phyloP scores from a whole-genome alignment of 2,113 vertebrate genomes.

The Leuciscus idus region DNA sequence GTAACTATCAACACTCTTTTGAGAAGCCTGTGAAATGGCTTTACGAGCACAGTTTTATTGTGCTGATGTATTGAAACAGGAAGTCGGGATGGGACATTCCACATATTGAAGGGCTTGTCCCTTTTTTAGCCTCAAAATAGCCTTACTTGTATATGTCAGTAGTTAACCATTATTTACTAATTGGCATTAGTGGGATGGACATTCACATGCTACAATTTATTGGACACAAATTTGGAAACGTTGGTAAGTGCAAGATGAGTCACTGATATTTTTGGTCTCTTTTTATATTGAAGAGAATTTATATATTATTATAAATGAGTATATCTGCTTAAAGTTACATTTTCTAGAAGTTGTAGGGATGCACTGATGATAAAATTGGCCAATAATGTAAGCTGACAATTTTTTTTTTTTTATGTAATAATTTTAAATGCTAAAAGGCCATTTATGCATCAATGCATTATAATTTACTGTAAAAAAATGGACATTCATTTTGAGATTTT shows the following conservation, averaged over 20 bases:
- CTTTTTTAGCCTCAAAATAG: not conserved
- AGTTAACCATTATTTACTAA: not conserved
- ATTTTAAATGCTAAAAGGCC: not conserved
- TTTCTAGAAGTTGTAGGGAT: not conserved
- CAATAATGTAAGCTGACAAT: not conserved
- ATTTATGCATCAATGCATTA: not conserved
- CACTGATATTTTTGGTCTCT: not conserved
- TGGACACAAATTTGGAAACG: not conserved
- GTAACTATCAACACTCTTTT: constrained; percentile 2
- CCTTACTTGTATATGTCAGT: not conserved
- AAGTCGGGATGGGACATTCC: not conserved
- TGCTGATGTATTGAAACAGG: not conserved
- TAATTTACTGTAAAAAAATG: not conserved
- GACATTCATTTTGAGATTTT: not conserved
- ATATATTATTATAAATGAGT: not conserved
- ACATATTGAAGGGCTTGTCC: not conserved
- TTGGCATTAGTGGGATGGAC: not conserved
- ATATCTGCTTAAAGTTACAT: not conserved
- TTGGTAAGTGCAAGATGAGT: not conserved
- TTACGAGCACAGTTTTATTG: not conserved
- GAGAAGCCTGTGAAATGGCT: not conserved
- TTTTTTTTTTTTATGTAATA: not conserved
- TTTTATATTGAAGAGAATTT: not conserved
- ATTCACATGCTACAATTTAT: not conserved
- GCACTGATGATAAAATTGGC: not conserved